Conservation (phyloP, 2,113 vertebrate genomes). For the Sinosuthora webbiana region DNA sequence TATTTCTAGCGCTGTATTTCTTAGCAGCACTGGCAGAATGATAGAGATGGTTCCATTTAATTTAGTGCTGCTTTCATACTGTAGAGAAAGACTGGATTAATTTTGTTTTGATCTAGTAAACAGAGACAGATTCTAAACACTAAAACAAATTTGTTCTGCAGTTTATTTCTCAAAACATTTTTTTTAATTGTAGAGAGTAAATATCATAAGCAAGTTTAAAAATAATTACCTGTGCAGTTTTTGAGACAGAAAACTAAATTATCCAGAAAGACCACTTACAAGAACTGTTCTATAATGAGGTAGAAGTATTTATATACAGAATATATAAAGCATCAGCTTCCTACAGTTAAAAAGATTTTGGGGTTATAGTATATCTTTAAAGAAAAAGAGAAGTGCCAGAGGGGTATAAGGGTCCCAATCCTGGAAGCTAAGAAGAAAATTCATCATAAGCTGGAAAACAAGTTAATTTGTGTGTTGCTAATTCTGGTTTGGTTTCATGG, state of each 20-base stretch:
- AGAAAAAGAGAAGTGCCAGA: not conserved
- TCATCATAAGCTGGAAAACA: not conserved
- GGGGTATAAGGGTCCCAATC: not conserved
- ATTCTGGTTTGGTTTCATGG: not conserved
- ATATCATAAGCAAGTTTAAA: not conserved
- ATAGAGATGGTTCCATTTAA: not conserved
- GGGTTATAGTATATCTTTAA: not conserved
- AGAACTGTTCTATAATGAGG: not conserved
- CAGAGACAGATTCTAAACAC: not conserved
- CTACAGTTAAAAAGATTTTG: not conserved
- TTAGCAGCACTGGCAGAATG: not conserved
- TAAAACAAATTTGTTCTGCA: not conserved
- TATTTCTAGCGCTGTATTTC: not conserved
- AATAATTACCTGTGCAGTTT: not conserved
- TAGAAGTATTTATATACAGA: not conserved
- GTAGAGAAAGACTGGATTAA: not conserved
- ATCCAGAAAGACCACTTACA: not conserved
- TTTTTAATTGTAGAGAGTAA: not conserved
- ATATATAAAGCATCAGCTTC: not conserved
- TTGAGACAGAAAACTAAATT: not conserved
- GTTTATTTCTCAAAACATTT: not conserved
- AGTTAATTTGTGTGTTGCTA: not conserved
- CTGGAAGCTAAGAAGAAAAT: not conserved
- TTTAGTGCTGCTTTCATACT: constrained; percentile 16
- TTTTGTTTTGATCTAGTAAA: constrained; percentile 23